Conservation (phyloP, 2,113 vertebrate genomes). For the Condylura cristata region DNA sequence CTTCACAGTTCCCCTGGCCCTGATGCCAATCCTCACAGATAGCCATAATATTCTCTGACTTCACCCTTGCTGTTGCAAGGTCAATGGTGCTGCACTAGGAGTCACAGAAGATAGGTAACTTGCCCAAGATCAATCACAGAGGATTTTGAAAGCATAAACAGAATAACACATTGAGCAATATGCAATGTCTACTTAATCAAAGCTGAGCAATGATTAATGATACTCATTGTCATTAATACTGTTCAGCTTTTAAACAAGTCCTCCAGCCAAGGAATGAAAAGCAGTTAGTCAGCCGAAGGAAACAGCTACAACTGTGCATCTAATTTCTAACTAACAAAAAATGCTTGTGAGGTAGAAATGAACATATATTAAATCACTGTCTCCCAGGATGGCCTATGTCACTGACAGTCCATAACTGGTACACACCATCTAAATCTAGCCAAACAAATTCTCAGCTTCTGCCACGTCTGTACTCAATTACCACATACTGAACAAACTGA, state of each 20-base stretch:
- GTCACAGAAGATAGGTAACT: neutral
- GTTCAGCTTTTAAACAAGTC: conserved; percentile 45
- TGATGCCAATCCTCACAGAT: neutral
- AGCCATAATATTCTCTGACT: too few species aligned
- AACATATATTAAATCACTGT: conserved; percentile 17
- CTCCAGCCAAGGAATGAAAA: conserved; percentile 12
- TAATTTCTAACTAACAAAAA: conserved; percentile 28
- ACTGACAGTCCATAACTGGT: neutral
- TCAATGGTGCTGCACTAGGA: neutral
- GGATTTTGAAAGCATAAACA: conserved; percentile 33
- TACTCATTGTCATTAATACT: conserved; percentile 43
- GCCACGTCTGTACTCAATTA: neutral
- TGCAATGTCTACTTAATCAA: conserved; percentile 64
- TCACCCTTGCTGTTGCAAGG: too few species aligned
- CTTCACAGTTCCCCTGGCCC: neutral
- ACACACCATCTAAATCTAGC: neutral
- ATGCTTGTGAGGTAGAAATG: conserved; percentile 13
- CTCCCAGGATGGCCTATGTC: neutral
- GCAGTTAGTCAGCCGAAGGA: conserved; percentile 48
- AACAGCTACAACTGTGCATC: conserved; percentile 13
- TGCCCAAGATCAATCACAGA: conserved; percentile 24
- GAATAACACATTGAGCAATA: conserved; percentile 42
- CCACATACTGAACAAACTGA: neutral
- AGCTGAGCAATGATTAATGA: conserved; percentile 56
- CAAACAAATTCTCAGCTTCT: neutral